A percentile compares a stretch with the other conserved stretches of the same genome.
phyloP scores from a whole-genome alignment of 2,888 invertebrate species.

The Hyppa rectilinea region DNA sequence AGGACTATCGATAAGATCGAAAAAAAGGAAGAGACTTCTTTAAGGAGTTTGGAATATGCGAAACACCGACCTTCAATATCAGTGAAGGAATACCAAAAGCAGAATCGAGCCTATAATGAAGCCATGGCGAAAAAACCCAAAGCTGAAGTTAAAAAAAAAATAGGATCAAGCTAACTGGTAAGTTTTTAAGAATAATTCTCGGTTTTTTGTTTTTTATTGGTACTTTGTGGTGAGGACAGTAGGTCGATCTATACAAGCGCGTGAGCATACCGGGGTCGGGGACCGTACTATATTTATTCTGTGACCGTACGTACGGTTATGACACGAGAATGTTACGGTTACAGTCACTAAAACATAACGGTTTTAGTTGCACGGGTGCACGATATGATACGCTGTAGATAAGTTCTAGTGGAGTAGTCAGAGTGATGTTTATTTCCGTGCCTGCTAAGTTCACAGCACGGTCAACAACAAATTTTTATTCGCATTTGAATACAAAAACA shows the following conservation, averaged over 20 bases:
- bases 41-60: constrained; percentile 80
- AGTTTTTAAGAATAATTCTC: not conserved
- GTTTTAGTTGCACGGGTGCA: no score
- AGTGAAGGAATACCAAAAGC: constrained; percentile 78
- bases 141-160: not conserved
- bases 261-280: not conserved
- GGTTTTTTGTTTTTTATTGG: not conserved
- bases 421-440: no score
- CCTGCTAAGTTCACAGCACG: no score
- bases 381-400: no score
- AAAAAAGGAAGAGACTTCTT: constrained; percentile 71
- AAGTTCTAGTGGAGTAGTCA: no score
- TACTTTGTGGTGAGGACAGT: not conserved
- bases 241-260: not conserved
- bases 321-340: no score
- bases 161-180: not conserved
- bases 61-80: constrained; percentile 79
- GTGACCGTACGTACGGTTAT: no score
- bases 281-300: no score
- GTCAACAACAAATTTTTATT: not conserved
- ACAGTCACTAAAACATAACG: no score
- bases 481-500: not conserved
- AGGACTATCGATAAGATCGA: constrained; percentile 79
- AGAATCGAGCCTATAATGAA: constrained; percentile 73
- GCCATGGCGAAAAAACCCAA: constrained; percentile 32